Base-by-base conservation (phyloP, 2,797 vertebrate genomes). In the Micrastur ruficollis region DNA sequence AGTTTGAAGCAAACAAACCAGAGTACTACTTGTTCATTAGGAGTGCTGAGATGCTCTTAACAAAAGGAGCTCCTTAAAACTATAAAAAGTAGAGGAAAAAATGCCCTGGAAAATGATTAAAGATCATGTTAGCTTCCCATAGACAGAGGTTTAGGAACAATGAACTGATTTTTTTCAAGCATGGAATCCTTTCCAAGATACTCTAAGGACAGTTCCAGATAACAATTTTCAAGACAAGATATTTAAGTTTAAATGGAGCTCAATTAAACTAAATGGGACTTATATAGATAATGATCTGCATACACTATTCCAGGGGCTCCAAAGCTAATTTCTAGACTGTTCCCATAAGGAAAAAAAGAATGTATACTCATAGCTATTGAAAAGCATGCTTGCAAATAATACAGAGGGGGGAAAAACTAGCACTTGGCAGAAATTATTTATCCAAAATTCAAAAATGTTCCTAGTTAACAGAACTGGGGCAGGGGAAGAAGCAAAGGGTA, bases 171-270 rank as follows among this genome's bases (percentile, higher is more conserved):
- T 82, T 92, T 63, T 87, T 66, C 42, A 55, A 70, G 31, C 23
- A 76, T 25, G 6, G 52, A 91, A 93, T 80, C 23, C 47, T 83
- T 91, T 78, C 20, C 63, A 80, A 82, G 63, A 56, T 34, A 40
- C 83, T 86, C 74, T 34, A 44, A 94, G 63, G 63, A 72, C 55
- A 80, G 49, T 63, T 85, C 47, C 0, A 0, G 56, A 87, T 91
- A 73, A 89, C 10, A 11, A 40, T 82, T 70, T 85, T 89, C 81
- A 96, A 85, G 59, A 66, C 38, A 70, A 90, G 55, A 49, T 73
- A 62, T 44, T 86, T 89, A 89, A 89, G 52, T 80, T 93, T 92
- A 93, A 92, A 89, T 80, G 53, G 29, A 91, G 55, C 49, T 94
- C 55, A 91, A 20, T 81, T 94, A 93, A 91, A 82, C 44, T 78